A percentile compares a stretch with the other conserved stretches of the same genome.
These are phyloP conservation scores for Ariolimax columbianus DNA, from an alignment of 2,888 invertebrate species.

Conservation along the genomic window DNA sequence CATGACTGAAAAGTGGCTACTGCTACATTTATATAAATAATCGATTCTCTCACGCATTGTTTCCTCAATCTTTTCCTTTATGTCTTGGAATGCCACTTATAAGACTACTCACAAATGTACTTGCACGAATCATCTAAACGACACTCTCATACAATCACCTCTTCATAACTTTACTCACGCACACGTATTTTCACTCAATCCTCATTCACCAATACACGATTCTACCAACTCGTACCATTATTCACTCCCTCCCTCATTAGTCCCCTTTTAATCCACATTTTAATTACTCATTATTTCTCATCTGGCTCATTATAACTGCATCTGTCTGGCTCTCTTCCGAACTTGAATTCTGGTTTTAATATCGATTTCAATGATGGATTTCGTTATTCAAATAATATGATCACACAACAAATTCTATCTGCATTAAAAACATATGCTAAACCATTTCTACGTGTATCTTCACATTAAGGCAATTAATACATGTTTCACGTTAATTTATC, in stretches of 20 bases:
- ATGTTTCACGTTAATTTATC: background rate
- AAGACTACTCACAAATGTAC: no score
- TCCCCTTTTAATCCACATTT: background rate
- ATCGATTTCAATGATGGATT: background rate
- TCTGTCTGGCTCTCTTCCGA: background rate
- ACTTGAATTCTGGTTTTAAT: background rate
- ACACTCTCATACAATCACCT: no score
- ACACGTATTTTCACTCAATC: no score
- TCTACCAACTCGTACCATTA: background rate
- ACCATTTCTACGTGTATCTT: background rate
- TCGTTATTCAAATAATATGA: background rate
- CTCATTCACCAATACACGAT: no score
- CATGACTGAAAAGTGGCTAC: no score
- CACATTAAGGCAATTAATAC: background rate
- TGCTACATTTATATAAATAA: no score
- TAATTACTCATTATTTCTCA: background rate
- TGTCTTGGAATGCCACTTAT: no score
- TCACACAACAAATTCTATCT: background rate
- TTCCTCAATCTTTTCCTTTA: no score
- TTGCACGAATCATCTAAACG: no score
- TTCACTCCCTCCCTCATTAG: background rate
- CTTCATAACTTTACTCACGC: no score
- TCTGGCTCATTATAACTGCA: background rate
- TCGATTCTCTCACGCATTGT: no score
- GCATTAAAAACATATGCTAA: background rate